Conservation (phyloP, 2,113 vertebrate species). For the Tachysurus fulvidraco region DNA sequence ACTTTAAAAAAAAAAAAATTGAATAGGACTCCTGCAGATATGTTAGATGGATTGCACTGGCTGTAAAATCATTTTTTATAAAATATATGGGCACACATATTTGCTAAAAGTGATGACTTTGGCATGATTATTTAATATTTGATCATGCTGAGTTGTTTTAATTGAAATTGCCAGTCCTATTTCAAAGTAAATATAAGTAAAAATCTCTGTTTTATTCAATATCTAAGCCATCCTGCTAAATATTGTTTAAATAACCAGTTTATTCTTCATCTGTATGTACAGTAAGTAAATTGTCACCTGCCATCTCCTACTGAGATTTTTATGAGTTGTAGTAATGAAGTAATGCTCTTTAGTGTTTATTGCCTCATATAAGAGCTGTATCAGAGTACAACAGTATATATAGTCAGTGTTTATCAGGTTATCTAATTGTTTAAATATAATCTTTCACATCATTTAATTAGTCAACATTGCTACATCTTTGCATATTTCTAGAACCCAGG, state of each 20-base stretch:
- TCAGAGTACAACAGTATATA: neutral
- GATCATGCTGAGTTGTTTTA: neutral
- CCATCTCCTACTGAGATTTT: neutral
- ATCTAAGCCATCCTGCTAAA: neutral
- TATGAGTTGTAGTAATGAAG: neutral
- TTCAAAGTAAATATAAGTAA: neutral
- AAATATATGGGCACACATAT: constrained; percentile 48
- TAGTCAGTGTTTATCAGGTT: neutral
- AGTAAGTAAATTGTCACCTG: neutral
- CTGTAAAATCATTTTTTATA: constrained; percentile 41
- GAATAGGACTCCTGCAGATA: constrained; percentile 47
- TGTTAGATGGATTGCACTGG: constrained; percentile 58
- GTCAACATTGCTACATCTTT: neutral
- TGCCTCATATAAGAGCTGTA: neutral
- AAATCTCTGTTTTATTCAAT: neutral
- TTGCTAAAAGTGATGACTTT: constrained; percentile 3
- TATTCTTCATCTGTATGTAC: neutral
- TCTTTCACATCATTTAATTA: neutral
- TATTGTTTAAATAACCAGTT: neutral
- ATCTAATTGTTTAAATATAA: neutral
- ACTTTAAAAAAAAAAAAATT: constrained; percentile 49
- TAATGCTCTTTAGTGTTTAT: neutral
- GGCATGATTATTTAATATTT: constrained; percentile 11
- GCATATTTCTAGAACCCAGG: neutral
- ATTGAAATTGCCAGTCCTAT: neutral